Evolutionary conservation across 2,797 vertebrate species (phyloP).

Genomic region (Amazona ochrocephala): DNA sequence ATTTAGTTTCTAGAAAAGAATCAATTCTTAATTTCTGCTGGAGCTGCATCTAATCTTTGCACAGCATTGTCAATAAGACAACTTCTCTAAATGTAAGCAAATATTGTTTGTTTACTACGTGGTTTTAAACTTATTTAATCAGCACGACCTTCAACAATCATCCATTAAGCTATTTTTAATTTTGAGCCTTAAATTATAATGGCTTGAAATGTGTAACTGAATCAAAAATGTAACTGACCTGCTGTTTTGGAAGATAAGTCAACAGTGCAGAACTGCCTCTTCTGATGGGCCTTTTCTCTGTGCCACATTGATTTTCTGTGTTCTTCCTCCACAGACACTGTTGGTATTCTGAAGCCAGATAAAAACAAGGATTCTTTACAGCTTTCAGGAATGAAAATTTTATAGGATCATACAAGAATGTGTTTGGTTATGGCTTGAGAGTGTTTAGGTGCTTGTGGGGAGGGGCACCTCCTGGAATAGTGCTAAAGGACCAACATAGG

Average conservation of each 20-base stretch:
- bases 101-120: background rate
- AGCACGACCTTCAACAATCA: background rate
- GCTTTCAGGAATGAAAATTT: background rate
- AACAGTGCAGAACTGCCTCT: background rate
- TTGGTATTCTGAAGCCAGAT: background rate
- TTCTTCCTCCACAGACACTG: background rate
- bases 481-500: background rate
- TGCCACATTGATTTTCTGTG: background rate
- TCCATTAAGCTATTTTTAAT: background rate
- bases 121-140: background rate
- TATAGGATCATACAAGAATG: background rate
- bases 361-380: background rate
- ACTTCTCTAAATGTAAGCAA: background rate
- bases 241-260: background rate
- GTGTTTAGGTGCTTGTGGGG: fast-evolving
- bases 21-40: background rate
- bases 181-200: background rate
- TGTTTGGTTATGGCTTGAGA: background rate
- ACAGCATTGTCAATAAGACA: background rate
- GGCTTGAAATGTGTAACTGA: background rate
- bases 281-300: background rate
- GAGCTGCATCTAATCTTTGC: background rate
- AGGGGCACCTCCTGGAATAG: background rate
- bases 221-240: background rate
- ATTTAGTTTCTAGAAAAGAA: background rate